Conservation (phyloP, 2,888 invertebrate genomes). For the Oeneis ivallda region DNA sequence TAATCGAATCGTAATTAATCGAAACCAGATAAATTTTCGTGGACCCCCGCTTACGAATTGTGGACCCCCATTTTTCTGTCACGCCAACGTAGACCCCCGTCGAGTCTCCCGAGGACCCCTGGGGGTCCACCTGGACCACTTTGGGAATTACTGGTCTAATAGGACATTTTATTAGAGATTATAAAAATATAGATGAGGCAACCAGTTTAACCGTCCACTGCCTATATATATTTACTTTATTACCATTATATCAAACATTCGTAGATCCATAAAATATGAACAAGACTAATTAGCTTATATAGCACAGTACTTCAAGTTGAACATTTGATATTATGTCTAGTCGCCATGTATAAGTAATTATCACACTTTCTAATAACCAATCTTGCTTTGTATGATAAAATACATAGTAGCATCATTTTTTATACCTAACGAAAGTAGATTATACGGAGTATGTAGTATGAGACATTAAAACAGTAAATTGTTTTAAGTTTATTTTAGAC, state of each 20-base stretch:
- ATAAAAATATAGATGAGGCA: constrained; percentile 17
- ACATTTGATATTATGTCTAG: constrained; percentile 7
- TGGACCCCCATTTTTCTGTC: too few species aligned
- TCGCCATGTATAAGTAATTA: constrained; percentile 3
- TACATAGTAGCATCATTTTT: neutral
- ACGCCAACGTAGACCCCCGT: too few species aligned
- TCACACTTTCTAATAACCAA: neutral
- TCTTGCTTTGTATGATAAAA: neutral
- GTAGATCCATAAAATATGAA: constrained; percentile 11
- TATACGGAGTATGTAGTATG: neutral
- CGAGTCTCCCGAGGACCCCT: too few species aligned
- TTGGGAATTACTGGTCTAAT: too few species aligned
- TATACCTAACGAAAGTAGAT: neutral
- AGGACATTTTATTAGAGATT: neutral
- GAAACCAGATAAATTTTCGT: too few species aligned
- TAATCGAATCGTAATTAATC: too few species aligned
- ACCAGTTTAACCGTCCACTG: constrained; percentile 40
- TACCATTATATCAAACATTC: constrained; percentile 8
- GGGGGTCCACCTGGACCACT: too few species aligned
- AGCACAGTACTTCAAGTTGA: neutral
- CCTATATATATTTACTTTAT: constrained; percentile 27
- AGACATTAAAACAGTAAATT: neutral
- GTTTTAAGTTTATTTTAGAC: neutral
- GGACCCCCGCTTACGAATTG: too few species aligned
- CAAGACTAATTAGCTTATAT: neutral